These are phyloP conservation scores for Zaprionus ghesquierei DNA, from an alignment of 1,140 invertebrate genomes.

Conservation along the genomic window DNA sequence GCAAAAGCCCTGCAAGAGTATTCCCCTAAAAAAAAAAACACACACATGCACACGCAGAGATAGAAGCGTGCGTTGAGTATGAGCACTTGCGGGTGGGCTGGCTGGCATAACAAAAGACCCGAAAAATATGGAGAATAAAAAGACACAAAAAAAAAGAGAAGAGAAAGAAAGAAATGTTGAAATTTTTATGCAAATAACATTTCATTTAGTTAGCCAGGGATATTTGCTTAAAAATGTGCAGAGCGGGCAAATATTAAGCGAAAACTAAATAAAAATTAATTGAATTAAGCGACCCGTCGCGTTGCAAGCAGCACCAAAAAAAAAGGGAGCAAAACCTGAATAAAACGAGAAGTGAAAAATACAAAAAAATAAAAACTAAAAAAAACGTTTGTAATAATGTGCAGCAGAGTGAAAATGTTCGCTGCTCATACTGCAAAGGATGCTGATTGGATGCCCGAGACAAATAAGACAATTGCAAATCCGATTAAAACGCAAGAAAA, in stretches of 20 bases:
- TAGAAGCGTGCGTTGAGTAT: conserved; percentile 27
- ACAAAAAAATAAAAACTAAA: conserved; percentile 25
- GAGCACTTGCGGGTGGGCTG: conserved; percentile 2
- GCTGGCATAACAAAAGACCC: conserved; percentile 52
- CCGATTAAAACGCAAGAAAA: background rate
- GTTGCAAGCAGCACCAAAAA: conserved; percentile 25
- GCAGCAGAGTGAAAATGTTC: conserved; percentile 51
- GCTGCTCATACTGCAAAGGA: conserved; percentile 47
- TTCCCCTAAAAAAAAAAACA: background rate
- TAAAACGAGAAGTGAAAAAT: background rate
- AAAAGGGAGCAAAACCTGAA: conserved; percentile 28
- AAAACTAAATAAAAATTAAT: conserved; percentile 81
- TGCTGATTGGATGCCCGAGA: conserved; percentile 54
- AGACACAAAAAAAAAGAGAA: conserved; percentile 2
- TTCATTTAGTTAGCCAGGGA: conserved; percentile 69
- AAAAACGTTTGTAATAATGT: conserved; percentile 55
- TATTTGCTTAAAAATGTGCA: conserved; percentile 77
- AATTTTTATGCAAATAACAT: conserved; percentile 80
- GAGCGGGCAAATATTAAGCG: conserved; percentile 74
- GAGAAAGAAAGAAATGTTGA: conserved; percentile 23
- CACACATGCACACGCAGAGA: conserved; percentile 27
- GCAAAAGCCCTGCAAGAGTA: background rate
- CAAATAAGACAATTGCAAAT: background rate
- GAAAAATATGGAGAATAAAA: conserved; percentile 56
- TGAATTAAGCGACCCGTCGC: conserved; percentile 68